A percentile compares a stretch with the other conserved stretches of the same genome.
phyloP scores from a whole-genome alignment of 2,113 vertebrate species.

The Brachyistius frenatus region DNA sequence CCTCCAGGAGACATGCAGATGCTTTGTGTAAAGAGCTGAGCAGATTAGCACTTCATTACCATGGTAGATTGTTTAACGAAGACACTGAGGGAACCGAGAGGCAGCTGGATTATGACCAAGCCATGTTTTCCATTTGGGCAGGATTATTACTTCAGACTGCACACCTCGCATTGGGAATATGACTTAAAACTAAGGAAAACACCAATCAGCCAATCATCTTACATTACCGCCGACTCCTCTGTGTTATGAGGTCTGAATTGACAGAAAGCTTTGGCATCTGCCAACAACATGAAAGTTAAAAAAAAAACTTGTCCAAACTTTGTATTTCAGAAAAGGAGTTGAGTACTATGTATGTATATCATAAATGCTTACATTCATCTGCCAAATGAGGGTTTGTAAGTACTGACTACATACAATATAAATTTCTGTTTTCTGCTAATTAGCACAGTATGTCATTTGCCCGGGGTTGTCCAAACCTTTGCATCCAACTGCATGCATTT shows the following conservation, averaged over 20 bases:
- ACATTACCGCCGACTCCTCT: slow-evolving; percentile 23
- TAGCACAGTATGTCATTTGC: neutral
- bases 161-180: slow-evolving; percentile 71
- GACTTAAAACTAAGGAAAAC: slow-evolving; percentile 72
- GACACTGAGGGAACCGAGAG: slow-evolving; percentile 74
- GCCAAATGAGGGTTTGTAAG: neutral
- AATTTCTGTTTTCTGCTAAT: neutral
- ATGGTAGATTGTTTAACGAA: slow-evolving; percentile 77
- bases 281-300: slow-evolving; percentile 29
- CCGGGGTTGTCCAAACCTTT: neutral
- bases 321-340: slow-evolving; percentile 6
- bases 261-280: slow-evolving; percentile 45
- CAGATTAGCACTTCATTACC: slow-evolving; percentile 81
- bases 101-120: slow-evolving; percentile 80
- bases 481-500: neutral
- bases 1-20: slow-evolving; percentile 71
- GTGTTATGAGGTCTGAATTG: slow-evolving; percentile 38
- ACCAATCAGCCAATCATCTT: slow-evolving; percentile 63
- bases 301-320: slow-evolving; percentile 34
- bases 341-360: neutral
- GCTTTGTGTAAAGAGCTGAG: slow-evolving; percentile 78
- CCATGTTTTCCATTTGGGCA: slow-evolving; percentile 80
- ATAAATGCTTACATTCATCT: neutral
- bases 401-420: neutral
- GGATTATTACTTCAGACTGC: slow-evolving; percentile 78